phyloP scores from a whole-genome alignment of 2,888 invertebrate genomes.

The Acrobasis consociella region DNA sequence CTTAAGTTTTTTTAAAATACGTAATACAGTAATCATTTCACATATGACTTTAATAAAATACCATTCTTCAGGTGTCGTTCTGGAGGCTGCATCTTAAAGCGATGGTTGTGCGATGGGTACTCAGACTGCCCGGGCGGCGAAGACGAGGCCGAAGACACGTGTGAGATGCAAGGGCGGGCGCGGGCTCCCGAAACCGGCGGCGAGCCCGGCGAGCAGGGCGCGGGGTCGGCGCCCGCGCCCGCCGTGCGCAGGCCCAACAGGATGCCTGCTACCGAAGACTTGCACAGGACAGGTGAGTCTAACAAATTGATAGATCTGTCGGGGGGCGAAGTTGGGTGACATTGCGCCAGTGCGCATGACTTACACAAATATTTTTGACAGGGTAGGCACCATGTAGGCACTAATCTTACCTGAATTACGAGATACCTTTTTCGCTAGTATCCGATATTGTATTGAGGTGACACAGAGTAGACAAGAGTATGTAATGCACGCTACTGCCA shows the following conservation, averaged over 20 bases:
- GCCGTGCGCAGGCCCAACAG: constrained; percentile 57
- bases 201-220: constrained; percentile 63
- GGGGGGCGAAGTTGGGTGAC: not conserved
- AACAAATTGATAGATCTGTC: not conserved
- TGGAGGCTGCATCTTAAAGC: constrained; percentile 65
- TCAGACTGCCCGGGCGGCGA: constrained; percentile 70
- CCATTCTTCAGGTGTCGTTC: constrained; percentile 55
- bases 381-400: too few relatives aligned
- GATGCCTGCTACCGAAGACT: constrained; percentile 34
- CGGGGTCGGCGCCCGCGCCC: constrained; percentile 70
- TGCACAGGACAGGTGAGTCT: constrained; percentile 33
- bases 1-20: too few relatives aligned
- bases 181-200: constrained; percentile 55
- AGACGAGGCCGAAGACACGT: constrained; percentile 56
- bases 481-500: too few relatives aligned
- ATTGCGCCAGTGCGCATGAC: too few relatives aligned
- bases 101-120: constrained; percentile 78
- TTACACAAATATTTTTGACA: too few relatives aligned
- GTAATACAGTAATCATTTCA: too few relatives aligned
- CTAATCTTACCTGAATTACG: too few relatives aligned
- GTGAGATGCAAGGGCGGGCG: constrained; percentile 53
- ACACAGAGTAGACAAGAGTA: too few relatives aligned
- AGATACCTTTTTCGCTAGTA: too few relatives aligned
- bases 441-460: too few relatives aligned
- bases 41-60: not conserved